A percentile compares a stretch with the other conserved stretches of the same genome.
phyloP scores from a whole-genome alignment of 2,888 invertebrate genomes.

The Busseola fusca region DNA sequence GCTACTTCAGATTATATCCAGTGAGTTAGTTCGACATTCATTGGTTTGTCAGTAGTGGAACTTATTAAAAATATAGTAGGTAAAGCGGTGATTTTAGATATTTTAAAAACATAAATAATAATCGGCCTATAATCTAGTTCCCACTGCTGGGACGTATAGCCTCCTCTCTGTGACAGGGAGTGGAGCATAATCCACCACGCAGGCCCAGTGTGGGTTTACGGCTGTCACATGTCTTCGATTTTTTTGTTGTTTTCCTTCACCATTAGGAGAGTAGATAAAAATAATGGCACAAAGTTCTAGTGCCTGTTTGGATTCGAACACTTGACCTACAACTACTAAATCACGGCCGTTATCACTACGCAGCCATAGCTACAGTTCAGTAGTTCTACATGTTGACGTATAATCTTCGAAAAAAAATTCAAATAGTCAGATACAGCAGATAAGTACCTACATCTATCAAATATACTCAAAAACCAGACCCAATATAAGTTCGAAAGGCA shows the following conservation, averaged over 20 bases:
- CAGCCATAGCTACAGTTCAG: neutral
- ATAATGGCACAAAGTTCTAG: neutral
- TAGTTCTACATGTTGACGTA: neutral
- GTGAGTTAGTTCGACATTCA: neutral
- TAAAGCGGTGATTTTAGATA: neutral
- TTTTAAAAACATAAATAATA: neutral
- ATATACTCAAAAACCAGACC: slow-evolving; percentile 4
- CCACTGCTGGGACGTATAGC: neutral
- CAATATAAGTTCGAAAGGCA: neutral
- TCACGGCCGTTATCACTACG: neutral
- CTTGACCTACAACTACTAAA: neutral
- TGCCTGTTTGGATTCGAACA: neutral
- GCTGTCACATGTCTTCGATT: neutral
- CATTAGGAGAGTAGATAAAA: neutral
- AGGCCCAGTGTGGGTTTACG: neutral
- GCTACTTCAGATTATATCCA: neutral
- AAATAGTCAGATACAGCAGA: neutral
- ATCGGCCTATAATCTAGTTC: neutral
- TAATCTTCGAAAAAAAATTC: neutral
- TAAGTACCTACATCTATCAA: neutral
- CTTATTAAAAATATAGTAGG: neutral
- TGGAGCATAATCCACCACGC: neutral
- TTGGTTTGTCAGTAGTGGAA: neutral
- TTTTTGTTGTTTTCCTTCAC: neutral
- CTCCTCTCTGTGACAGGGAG: neutral